phyloP scores from a whole-genome alignment of 2,113 vertebrate species.

The Poeciliopsis occidentalis region DNA sequence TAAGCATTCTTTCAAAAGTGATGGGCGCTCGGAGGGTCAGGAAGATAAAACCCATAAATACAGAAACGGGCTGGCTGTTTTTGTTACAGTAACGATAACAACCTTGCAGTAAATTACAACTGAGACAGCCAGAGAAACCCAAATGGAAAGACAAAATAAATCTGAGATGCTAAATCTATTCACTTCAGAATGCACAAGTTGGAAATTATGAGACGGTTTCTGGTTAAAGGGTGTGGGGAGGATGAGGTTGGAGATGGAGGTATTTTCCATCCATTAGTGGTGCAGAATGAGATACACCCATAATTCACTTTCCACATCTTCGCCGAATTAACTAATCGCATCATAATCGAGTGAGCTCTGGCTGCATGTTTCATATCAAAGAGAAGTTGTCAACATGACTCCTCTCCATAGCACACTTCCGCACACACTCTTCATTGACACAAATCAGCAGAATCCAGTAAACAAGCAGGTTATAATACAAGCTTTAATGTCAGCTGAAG shows the following conservation, averaged over 20 bases:
- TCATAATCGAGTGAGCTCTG: slow-evolving; percentile 60
- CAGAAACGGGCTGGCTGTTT: slow-evolving; percentile 61
- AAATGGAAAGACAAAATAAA: slow-evolving; percentile 79
- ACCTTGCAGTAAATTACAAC: slow-evolving; percentile 61
- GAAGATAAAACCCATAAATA: slow-evolving; percentile 52
- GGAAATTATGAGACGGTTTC: slow-evolving; percentile 66
- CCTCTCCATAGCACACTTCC: neutral
- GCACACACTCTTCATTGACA: neutral
- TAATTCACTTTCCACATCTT: slow-evolving; percentile 75
- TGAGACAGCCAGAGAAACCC: slow-evolving; percentile 50
- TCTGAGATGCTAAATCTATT: slow-evolving; percentile 70
- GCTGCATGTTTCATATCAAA: slow-evolving; percentile 52
- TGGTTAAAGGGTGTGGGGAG: slow-evolving; percentile 65
- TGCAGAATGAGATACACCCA: slow-evolving; percentile 68
- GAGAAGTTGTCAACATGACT: slow-evolving; percentile 33
- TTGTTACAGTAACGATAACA: slow-evolving; percentile 69
- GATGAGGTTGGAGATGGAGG: slow-evolving; percentile 63
- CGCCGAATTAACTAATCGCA: slow-evolving; percentile 76
- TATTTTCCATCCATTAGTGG: slow-evolving; percentile 79
- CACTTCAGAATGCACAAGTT: slow-evolving; percentile 59
- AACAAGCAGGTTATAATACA: neutral
- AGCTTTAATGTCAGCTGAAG: neutral
- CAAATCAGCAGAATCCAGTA: neutral
- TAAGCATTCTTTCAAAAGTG: slow-evolving; percentile 23
- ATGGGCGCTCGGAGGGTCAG: slow-evolving; percentile 35